A percentile compares a stretch with the other conserved stretches of the same genome.
These are phyloP conservation scores for Poecilia latipinna DNA, from an alignment of 2,113 vertebrate species.

Conservation along the genomic window DNA sequence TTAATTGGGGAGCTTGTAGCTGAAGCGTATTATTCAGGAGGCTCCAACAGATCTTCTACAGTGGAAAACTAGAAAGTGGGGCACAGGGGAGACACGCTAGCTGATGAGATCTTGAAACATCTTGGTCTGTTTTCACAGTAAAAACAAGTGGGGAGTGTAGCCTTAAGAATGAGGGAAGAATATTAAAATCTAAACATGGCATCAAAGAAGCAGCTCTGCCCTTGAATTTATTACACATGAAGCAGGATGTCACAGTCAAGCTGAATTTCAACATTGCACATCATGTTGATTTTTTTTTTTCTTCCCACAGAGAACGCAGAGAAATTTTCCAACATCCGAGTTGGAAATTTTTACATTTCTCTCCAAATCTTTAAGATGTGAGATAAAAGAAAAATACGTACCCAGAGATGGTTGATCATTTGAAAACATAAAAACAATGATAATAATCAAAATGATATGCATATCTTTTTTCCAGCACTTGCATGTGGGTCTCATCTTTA, in stretches of 20 bases:
- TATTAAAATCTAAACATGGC: constrained; percentile 23
- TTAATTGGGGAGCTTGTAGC: constrained; percentile 50
- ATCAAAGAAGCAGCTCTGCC: constrained; percentile 12
- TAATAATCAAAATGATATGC: too few relatives aligned
- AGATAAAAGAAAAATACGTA: background rate
- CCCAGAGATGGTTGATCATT: too few relatives aligned
- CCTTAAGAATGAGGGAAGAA: constrained; percentile 3
- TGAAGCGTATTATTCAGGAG: constrained; percentile 34
- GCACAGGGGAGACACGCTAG: constrained; percentile 33
- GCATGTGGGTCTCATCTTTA: background rate
- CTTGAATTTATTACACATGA: background rate
- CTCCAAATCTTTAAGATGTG: background rate
- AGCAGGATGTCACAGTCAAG: background rate
- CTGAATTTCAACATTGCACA: background rate
- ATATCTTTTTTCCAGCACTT: background rate
- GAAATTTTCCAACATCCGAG: background rate
- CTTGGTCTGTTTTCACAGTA: constrained; percentile 10
- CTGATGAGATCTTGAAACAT: constrained; percentile 34
- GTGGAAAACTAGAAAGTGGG: constrained; percentile 22
- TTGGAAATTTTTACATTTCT: background rate
- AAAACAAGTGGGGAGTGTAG: constrained; percentile 7
- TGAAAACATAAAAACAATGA: too few relatives aligned
- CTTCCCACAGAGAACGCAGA: background rate
- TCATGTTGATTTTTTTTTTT: background rate
- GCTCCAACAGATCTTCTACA: constrained; percentile 35